Evolutionary conservation across 2,888 invertebrate genomes (phyloP).

Genomic region (Clunio marinus): DNA sequence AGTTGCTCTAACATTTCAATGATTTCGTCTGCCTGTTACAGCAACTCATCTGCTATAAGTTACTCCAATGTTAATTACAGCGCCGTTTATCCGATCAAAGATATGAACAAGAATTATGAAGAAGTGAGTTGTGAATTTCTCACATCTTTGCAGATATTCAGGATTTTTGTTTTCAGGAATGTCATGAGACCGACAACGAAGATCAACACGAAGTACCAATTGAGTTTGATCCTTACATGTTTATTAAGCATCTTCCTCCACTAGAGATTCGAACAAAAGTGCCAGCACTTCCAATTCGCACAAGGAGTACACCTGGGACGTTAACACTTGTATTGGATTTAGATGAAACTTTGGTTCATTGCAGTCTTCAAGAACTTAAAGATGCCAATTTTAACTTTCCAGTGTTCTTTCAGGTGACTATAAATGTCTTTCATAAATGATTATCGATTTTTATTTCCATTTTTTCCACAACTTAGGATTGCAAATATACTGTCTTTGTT

Average conservation of each 20-base stretch:
- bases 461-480: constrained; percentile 67
- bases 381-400: constrained; percentile 94
- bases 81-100: constrained; percentile 15
- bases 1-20: constrained; percentile 30
- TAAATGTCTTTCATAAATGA: neutral
- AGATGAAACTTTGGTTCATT: constrained; percentile 94
- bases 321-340: constrained; percentile 75
- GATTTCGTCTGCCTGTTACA: constrained; percentile 24
- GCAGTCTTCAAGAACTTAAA: constrained; percentile 83
- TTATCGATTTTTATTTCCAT: constrained; percentile 11
- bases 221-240: constrained; percentile 80
- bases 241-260: constrained; percentile 87
- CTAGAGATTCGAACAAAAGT: constrained; percentile 66
- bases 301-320: constrained; percentile 79
- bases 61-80: neutral
- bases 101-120: constrained; percentile 34
- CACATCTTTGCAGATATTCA: neutral
- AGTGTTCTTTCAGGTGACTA: constrained; percentile 69
- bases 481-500: constrained; percentile 80
- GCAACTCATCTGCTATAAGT: neutral
- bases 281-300: constrained; percentile 80
- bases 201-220: constrained; percentile 36
- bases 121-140: neutral
- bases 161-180: constrained; percentile 41
- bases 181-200: constrained; percentile 43